phyloP scores from a whole-genome alignment of 2,888 invertebrate genomes.

The Poecilobothrus nobilitatus region DNA sequence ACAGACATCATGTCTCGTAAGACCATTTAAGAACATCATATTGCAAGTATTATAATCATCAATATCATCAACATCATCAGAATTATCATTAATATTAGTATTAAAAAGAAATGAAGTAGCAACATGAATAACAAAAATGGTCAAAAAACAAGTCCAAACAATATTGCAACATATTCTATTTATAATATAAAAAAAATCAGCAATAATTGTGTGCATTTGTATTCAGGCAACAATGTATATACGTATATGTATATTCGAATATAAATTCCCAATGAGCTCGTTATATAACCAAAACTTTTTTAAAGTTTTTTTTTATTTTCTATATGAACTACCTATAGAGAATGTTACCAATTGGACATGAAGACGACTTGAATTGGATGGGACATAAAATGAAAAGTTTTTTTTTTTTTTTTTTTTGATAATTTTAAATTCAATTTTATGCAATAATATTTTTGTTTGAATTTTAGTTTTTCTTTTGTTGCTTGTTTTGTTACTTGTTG shows the following conservation, averaged over 20 bases:
- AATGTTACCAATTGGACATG: neutral
- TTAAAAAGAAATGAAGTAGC: neutral
- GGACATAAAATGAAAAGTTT: neutral
- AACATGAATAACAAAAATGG: neutral
- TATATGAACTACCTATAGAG: too few relatives aligned
- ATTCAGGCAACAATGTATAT: too few relatives aligned
- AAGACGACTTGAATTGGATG: constrained; percentile 2
- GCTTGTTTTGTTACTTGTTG: neutral
- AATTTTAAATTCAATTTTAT: neutral
- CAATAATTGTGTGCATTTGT: too few relatives aligned
- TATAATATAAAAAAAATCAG: too few relatives aligned
- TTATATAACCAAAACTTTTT: constrained; percentile 3
- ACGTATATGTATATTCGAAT: too few relatives aligned
- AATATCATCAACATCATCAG: neutral
- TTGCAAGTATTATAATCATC: neutral
- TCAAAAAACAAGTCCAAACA: too few relatives aligned
- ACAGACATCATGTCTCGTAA: constrained; percentile 8
- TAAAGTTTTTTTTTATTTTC: neutral
- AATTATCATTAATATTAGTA: neutral
- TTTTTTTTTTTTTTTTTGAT: too few relatives aligned
- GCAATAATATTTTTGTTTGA: too few relatives aligned
- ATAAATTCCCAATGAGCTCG: neutral
- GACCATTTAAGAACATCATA: constrained; percentile 1
- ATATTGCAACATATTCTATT: too few relatives aligned
- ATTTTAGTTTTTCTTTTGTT: neutral